Conservation (phyloP, 2,797 vertebrate genomes). For the Taenioides sp. region DNA sequence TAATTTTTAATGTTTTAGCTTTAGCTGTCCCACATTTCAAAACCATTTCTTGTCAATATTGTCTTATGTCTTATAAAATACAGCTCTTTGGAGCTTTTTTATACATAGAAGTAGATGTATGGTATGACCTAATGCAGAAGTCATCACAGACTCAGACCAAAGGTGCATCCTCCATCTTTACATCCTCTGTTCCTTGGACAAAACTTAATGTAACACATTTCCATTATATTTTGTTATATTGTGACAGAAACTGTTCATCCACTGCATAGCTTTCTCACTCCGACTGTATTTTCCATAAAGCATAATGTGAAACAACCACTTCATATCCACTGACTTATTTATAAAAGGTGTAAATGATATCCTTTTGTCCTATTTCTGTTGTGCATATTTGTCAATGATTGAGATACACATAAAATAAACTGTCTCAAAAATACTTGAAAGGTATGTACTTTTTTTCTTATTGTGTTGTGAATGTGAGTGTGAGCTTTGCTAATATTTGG, state of each 20-base stretch:
- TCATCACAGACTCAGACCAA: slow-evolving; percentile 2
- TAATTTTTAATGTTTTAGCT: neutral
- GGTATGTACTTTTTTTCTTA: neutral
- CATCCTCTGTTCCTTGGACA: neutral
- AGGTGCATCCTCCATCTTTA: neutral
- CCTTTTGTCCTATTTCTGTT: slow-evolving; percentile 60
- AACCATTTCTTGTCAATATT: neutral
- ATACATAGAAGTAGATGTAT: neutral
- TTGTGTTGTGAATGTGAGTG: slow-evolving; percentile 26
- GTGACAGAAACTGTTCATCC: slow-evolving; percentile 11
- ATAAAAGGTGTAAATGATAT: slow-evolving; percentile 73
- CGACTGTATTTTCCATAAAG: slow-evolving; percentile 41
- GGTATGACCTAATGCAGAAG: neutral
- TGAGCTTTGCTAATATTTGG: slow-evolving; percentile 37
- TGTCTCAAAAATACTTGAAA: slow-evolving; percentile 42
- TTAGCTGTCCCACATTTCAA: neutral
- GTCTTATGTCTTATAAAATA: neutral
- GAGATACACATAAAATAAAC: slow-evolving; percentile 76
- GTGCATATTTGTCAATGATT: slow-evolving; percentile 67
- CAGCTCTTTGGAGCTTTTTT: slow-evolving; percentile 4
- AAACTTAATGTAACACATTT: neutral
- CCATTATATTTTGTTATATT: neutral
- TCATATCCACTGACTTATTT: slow-evolving; percentile 68
- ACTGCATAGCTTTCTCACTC: slow-evolving; percentile 14
- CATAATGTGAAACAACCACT: slow-evolving; percentile 60